Percentiles rank a stretch among this genome's conserved stretches.
These are phyloP conservation scores for Daubentonia madagascariensis DNA, from an alignment of 2,113 vertebrate species.

Conservation along the genomic window DNA sequence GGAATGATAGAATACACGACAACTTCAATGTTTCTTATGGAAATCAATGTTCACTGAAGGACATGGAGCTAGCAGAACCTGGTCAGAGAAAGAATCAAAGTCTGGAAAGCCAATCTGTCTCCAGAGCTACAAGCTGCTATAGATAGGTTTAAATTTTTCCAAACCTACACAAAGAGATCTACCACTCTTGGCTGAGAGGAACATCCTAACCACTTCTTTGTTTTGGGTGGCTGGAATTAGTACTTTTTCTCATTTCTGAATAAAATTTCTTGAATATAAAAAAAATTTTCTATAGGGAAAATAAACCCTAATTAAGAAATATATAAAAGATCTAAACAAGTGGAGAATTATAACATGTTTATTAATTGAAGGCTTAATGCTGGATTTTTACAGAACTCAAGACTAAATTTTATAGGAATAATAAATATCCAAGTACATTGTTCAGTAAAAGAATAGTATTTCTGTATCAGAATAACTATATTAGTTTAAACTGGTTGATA, in stretches of 20 bases:
- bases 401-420: not conserved
- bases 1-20: not conserved
- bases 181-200: not conserved
- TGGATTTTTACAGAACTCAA: not conserved
- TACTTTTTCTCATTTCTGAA: slow-evolving; percentile 1
- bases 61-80: not conserved
- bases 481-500: not conserved
- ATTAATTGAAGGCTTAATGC: slow-evolving; percentile 7
- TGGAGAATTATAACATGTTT: not conserved
- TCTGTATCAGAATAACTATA: not conserved
- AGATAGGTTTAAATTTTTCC: not conserved
- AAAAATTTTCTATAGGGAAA: not conserved
- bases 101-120: not conserved
- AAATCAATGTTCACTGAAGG: not conserved
- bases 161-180: not conserved
- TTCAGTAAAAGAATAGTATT: not conserved
- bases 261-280: not conserved
- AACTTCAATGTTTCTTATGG: not conserved
- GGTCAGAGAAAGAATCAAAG: not conserved
- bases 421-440: not conserved
- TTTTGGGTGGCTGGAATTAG: not conserved
- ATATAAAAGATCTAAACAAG: slow-evolving; percentile 27
- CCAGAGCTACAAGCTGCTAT: not conserved
- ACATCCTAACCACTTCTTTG: not conserved
- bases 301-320: not conserved